phyloP scores from a whole-genome alignment of 2,888 invertebrate species.

The Eupithecia abbreviata region DNA sequence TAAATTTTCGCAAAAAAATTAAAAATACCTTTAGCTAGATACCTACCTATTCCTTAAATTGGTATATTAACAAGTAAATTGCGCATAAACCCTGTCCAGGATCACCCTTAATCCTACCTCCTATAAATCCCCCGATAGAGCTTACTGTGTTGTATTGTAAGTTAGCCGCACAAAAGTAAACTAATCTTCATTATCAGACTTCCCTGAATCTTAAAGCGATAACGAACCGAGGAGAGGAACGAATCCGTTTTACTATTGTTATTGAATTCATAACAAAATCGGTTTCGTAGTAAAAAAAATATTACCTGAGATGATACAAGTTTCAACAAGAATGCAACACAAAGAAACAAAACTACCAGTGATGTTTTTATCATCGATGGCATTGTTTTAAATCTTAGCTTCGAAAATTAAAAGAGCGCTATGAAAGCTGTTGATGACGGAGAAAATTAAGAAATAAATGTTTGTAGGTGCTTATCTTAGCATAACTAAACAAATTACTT shows the following conservation, averaged over 20 bases:
- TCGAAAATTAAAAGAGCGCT: not conserved
- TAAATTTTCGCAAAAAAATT: not conserved
- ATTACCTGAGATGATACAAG: constrained; percentile 39
- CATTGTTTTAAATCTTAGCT: constrained; percentile 19
- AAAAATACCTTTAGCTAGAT: not conserved
- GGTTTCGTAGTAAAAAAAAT: constrained; percentile 27
- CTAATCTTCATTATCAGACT: constrained; percentile 29
- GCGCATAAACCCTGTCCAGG: not conserved
- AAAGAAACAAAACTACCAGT: constrained; percentile 22
- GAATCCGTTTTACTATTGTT: constrained; percentile 33
- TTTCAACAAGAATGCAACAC: constrained; percentile 34
- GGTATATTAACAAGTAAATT: not conserved
- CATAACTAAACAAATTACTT: not conserved
- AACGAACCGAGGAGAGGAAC: constrained; percentile 22
- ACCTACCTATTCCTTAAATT: not conserved
- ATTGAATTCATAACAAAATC: constrained; percentile 30
- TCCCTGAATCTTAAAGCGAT: constrained; percentile 26
- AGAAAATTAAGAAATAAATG: not conserved
- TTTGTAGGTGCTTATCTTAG: not conserved
- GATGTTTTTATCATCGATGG: constrained; percentile 16
- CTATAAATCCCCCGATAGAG: constrained; percentile 25
- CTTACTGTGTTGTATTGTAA: constrained; percentile 22
- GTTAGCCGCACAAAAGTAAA: constrained; percentile 25
- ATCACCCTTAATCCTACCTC: constrained; percentile 13
- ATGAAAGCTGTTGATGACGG: not conserved